These are phyloP conservation scores for Leptopilina syphax DNA, from an alignment of 2,888 invertebrate species.

Conservation along the genomic window DNA sequence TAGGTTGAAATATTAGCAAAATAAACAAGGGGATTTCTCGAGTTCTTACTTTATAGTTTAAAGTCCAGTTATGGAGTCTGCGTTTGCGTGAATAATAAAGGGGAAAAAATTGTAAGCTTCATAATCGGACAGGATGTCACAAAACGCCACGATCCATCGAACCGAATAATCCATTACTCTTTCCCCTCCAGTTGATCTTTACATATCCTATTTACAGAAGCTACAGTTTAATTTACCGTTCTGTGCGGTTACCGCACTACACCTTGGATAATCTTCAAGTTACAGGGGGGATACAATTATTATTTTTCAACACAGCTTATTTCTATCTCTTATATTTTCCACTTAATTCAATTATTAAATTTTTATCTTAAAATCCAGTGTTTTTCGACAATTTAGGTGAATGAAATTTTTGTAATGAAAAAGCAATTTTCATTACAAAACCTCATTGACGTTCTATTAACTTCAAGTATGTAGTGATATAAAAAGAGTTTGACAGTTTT, in stretches of 20 bases:
- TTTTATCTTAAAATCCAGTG: too few species aligned
- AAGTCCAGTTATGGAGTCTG: conserved; percentile 7
- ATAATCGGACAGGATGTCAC: conserved; percentile 23
- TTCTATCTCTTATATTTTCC: too few species aligned
- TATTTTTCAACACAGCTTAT: too few species aligned
- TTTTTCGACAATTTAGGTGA: too few species aligned
- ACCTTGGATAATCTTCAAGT: conserved; percentile 52
- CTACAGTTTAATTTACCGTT: conserved; percentile 29
- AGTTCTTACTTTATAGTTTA: conserved; percentile 34
- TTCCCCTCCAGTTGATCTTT: neutral
- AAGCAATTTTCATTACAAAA: too few species aligned
- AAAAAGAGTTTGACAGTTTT: neutral
- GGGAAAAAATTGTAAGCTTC: conserved; percentile 7
- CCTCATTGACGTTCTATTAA: too few species aligned
- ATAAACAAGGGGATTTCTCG: conserved; percentile 24
- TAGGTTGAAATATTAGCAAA: conserved; percentile 28
- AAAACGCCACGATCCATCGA: conserved; percentile 25
- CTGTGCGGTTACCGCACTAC: conserved; percentile 37
- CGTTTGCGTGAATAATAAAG: conserved; percentile 4
- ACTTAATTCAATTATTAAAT: too few species aligned
- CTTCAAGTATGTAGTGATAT: too few species aligned
- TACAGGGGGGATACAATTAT: conserved; percentile 44
- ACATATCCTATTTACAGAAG: conserved; percentile 41
- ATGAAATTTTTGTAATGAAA: too few species aligned
- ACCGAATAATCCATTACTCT: conserved; percentile 24